phyloP scores from a whole-genome alignment of 2,888 invertebrate genomes.

The Escarpia spicata region DNA sequence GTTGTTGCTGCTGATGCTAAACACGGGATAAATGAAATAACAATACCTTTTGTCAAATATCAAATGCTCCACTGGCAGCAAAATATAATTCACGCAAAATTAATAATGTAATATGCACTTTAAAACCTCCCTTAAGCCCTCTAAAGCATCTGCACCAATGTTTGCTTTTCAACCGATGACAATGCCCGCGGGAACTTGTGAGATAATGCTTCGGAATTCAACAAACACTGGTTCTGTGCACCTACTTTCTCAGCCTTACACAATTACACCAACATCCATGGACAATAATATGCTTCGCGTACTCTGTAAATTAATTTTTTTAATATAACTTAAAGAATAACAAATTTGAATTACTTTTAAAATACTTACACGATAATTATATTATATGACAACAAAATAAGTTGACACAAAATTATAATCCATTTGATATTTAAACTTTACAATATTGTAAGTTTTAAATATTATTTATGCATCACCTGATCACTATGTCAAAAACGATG shows the following conservation, averaged over 20 bases:
- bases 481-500: neutral
- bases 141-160: neutral
- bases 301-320: neutral
- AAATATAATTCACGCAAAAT: neutral
- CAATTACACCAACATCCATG: neutral
- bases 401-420: too few relatives aligned
- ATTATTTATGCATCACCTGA: neutral
- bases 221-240: neutral
- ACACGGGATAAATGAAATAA: neutral
- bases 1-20: neutral
- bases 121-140: neutral
- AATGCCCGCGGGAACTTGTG: neutral
- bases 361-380: neutral
- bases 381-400: too few relatives aligned
- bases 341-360: neutral
- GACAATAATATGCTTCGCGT: neutral
- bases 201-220: neutral
- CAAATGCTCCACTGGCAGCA: neutral
- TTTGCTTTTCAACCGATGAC: slow-evolving; percentile 3
- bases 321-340: neutral
- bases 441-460: too few relatives aligned
- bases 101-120: slow-evolving; percentile 13
- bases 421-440: too few relatives aligned
- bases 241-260: neutral
- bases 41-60: slow-evolving; percentile 1